Percentiles rank a stretch among this genome's conserved stretches.
Conservation (phyloP, 2,888 invertebrate species). For the Apamea epomidion region DNA sequence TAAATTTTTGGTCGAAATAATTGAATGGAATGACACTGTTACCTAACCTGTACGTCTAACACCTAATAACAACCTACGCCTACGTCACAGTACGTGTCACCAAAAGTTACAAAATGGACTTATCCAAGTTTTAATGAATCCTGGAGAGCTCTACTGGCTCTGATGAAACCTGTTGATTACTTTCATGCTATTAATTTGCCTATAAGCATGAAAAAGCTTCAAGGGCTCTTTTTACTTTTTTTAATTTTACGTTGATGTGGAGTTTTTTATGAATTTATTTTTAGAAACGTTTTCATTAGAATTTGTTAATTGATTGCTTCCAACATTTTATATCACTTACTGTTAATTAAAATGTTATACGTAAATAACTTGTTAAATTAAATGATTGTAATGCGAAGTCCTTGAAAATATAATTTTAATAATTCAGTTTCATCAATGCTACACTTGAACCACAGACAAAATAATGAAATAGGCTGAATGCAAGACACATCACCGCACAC, state of each 20-base stretch:
- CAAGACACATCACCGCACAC: constrained; percentile 52
- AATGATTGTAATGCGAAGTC: constrained; percentile 3
- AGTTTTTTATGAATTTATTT: constrained; percentile 1
- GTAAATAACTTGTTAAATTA: constrained; percentile 11
- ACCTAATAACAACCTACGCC: not conserved
- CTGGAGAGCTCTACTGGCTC: constrained; percentile 13
- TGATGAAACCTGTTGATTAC: constrained; percentile 41
- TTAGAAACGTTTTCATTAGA: constrained; percentile 1
- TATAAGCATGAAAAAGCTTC: constrained; percentile 14
- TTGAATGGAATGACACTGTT: not conserved
- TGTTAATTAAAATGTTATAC: constrained; percentile 21
- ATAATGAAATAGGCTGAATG: constrained; percentile 29
- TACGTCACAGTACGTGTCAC: constrained; percentile 16
- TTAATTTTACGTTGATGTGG: not conserved
- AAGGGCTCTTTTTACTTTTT: not conserved
- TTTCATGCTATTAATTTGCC: constrained; percentile 37
- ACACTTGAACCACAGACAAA: constrained; percentile 42
- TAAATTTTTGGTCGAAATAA: not conserved
- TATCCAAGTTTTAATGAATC: constrained; percentile 57
- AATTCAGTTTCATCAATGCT: constrained; percentile 15
- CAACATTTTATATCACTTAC: constrained; percentile 1
- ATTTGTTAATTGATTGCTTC: constrained; percentile 14
- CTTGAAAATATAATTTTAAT: constrained; percentile 28
- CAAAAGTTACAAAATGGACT: constrained; percentile 49
- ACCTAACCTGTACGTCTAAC: not conserved